phyloP scores from a whole-genome alignment of 2,888 invertebrate genomes.

The Mythimna ferrago region DNA sequence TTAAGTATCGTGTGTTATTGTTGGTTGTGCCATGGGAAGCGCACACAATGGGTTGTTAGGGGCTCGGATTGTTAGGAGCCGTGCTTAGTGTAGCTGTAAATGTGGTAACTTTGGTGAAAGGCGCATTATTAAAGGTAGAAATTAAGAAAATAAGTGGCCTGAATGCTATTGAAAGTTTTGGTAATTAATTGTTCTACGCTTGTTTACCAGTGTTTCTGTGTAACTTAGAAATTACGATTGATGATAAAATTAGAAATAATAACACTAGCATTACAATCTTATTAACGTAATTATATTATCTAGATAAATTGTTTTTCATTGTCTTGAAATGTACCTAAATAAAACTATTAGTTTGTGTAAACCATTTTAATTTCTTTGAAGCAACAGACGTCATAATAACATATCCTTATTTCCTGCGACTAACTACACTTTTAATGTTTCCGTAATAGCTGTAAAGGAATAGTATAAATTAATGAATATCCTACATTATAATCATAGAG shows the following conservation, averaged over 20 bases:
- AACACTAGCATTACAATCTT: neutral
- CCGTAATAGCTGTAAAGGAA: neutral
- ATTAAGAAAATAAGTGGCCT: constrained; percentile 56
- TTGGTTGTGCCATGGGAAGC: constrained; percentile 73
- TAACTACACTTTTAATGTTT: neutral
- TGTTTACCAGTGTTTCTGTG: constrained; percentile 1
- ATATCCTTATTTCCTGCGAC: neutral
- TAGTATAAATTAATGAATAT: neutral
- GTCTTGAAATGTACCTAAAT: neutral
- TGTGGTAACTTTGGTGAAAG: constrained; percentile 71
- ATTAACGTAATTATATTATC: neutral
- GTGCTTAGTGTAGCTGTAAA: constrained; percentile 71
- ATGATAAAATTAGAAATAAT: neutral
- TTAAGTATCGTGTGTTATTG: constrained; percentile 70
- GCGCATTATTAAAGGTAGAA: constrained; percentile 59
- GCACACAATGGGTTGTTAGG: constrained; percentile 77
- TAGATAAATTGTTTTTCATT: neutral
- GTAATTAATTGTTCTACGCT: constrained; percentile 17
- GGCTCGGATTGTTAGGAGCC: constrained; percentile 69
- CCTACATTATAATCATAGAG: neutral
- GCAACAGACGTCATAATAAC: neutral
- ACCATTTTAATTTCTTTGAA: neutral
- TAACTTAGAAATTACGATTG: constrained; percentile 12
- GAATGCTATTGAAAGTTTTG: constrained; percentile 52
- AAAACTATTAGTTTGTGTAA: neutral